Evolutionary conservation across 2,888 invertebrate genomes (phyloP), one percentile per base, ranked within the genome.

Genomic region (Yponomeuta cagnagella): DNA sequence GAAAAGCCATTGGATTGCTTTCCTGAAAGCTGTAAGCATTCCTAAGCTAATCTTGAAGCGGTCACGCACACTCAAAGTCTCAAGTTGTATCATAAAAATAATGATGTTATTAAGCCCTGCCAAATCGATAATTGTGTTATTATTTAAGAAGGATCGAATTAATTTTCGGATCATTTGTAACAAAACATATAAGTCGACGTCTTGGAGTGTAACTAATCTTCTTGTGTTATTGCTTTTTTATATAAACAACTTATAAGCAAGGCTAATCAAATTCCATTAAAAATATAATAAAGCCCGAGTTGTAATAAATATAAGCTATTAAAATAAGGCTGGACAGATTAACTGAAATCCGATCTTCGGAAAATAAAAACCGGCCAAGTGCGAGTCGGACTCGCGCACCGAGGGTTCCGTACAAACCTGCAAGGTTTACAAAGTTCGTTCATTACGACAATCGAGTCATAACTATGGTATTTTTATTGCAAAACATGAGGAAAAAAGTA

Each of bases 81-180:
- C 10, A 30, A 64, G 12, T 10, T 23, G 30, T 43, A 37, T 67
- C 9, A 67, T 31, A 37, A 67, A 52, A 30, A 48, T 68, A 80
- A 80, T 85, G 77, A 83, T 77, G 77, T 75, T 75, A 85, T 82
- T 84, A 84, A 82, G 82, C 83, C 91, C 89, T 90, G 91, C 90
- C 86, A 90, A 91, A 91, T 92, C 86, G 88, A 88, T 91, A 90
- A 91, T 91, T 78, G 81, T 84, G 80, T 83, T 85, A 82, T 87
- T 85, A 88, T 84, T 83, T 82, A 83, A 83, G 81, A 76, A 78
- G 74, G 76, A 80, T 79, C 76, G 76, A 77, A 80, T 82, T 82
- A 82, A 82, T 86, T 85, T 83, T 82, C 69, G 77, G 81, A 86
- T 89, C 90, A 90, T 89, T 90, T 88, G 83, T 91, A 84, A 90